phyloP scores from a whole-genome alignment of 2,113 vertebrate genomes.

The Maccullochella peelii region DNA sequence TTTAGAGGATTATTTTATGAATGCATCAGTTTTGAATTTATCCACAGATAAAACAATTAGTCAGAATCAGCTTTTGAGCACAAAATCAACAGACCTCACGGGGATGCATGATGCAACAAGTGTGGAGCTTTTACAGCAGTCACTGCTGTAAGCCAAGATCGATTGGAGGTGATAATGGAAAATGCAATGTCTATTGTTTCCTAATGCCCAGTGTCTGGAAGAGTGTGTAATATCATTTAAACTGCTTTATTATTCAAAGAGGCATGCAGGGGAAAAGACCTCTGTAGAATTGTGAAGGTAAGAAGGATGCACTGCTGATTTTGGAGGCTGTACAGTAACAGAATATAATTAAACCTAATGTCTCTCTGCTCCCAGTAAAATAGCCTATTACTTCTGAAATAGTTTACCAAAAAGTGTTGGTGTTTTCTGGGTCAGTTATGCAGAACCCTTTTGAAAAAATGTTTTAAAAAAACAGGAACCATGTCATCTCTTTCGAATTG shows the following conservation, averaged over 20 bases:
- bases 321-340: background rate
- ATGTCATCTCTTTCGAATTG: background rate
- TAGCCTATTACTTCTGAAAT: background rate
- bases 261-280: background rate
- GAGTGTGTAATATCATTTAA: background rate
- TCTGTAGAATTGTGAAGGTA: background rate
- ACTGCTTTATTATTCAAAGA: background rate
- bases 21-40: background rate
- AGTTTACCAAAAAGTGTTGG: no score
- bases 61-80: background rate
- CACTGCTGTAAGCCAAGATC: background rate
- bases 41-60: background rate
- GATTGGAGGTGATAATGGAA: slow-evolving; percentile 2
- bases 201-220: slow-evolving; percentile 9
- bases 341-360: background rate
- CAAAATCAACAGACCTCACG: background rate
- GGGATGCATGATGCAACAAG: slow-evolving; percentile 26
- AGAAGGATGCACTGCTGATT: no score
- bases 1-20: slow-evolving; percentile 3
- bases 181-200: background rate
- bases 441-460: background rate
- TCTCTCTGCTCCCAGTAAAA: background rate
- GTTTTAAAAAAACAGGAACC: background rate
- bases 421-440: background rate
- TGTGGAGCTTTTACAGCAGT: background rate